Base-by-base conservation (phyloP, 2,888 invertebrate species). In the Tillus elongatus region DNA sequence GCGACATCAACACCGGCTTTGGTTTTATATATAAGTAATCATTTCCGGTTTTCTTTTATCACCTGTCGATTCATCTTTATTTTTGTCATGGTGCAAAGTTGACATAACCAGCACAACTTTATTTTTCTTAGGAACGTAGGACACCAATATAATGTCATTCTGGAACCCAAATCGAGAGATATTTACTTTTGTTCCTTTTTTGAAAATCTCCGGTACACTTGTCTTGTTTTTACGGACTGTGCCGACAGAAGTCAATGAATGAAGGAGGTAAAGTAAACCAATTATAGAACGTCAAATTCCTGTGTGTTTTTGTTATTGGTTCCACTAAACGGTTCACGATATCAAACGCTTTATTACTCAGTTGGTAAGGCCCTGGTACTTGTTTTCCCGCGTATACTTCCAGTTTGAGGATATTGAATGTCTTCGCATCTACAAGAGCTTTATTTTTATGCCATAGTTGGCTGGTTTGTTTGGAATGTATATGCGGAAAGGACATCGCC, bases 141-240 rank as follows among this genome's bases (percentile, higher is more conserved):
- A 56, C 4, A 53, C 51, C 16, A 52, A 41, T 28, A 50, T 54
- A 14, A 37, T 30, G 13, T 53, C 42, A 16, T 51, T 40, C 36
- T 53, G 50, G 42, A 51, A 51, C 4, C 50, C 50, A 44, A 56
- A 55, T n/a, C n/a, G n/a, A n/a, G n/a, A n/a, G n/a, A n/a, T n/a
- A n/a, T n/a, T n/a, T n/a, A n/a, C n/a, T n/a, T n/a, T n/a, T n/a
- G n/a, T n/a, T n/a, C n/a, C n/a, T n/a, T n/a, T n/a, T n/a, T n/a
- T n/a, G n/a, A n/a, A n/a, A n/a, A n/a, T n/a, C n/a, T n/a, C n/a
- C n/a, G n/a, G n/a, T n/a, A n/a, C n/a, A n/a, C n/a, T n/a, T n/a
- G n/a, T n/a, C n/a, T n/a, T n/a, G n/a, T n/a, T n/a, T n/a, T n/a
- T n/a, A n/a, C n/a, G n/a, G n/a, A n/a, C n/a, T n/a, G n/a, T n/a